Evolutionary conservation across 2,113 vertebrate species (phyloP).

Genomic region (Phylloscopus trochiloides): DNA sequence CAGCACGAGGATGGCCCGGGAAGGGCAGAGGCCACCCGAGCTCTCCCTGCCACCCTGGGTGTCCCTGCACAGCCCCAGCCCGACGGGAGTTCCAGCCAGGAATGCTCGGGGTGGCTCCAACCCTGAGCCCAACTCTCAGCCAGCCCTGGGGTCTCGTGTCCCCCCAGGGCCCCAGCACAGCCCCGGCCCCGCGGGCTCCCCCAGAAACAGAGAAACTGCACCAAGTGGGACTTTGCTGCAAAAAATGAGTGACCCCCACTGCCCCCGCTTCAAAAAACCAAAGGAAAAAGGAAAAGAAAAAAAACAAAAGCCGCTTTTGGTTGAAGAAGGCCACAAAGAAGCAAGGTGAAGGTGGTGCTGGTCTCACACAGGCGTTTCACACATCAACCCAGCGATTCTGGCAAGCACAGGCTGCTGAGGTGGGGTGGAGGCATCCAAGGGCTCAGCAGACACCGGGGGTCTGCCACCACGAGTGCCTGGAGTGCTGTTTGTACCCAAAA

Average conservation of each 20-base stretch:
- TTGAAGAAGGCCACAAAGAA: background rate
- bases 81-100: background rate
- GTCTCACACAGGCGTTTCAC: background rate
- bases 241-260: background rate
- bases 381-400: background rate
- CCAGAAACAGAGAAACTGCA: background rate
- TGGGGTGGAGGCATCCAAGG: background rate
- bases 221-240: background rate
- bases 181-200: background rate
- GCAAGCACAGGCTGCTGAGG: background rate
- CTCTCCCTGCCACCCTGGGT: background rate
- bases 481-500: background rate
- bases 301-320: background rate
- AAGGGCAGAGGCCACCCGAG: background rate
- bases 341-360: background rate
- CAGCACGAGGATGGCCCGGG: slow-evolving; percentile 4
- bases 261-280: fast-evolving
- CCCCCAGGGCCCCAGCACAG: background rate
- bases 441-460: background rate
- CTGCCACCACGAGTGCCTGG: background rate
- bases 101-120: background rate
- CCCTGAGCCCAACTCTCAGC: background rate
- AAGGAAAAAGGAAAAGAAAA: background rate
- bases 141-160: background rate
- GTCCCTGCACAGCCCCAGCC: background rate